phyloP scores from a whole-genome alignment of 92 coral and sea anemone species.

The Palythoa grandis region DNA sequence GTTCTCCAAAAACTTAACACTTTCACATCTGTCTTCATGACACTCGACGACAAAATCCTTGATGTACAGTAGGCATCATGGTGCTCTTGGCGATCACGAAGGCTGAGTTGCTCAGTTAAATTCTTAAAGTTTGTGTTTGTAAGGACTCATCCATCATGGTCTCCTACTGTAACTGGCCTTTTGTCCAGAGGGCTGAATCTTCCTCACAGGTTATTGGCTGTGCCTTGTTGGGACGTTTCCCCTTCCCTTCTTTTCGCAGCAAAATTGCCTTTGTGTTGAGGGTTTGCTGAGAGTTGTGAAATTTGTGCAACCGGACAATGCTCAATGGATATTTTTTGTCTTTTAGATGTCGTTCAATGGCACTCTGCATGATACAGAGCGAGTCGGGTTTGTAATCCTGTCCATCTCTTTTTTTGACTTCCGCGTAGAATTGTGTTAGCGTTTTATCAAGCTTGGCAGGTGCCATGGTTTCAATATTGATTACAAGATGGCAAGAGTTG shows the following conservation, averaged over 20 bases:
- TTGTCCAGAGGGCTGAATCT: background rate
- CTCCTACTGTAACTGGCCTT: conserved; percentile 14
- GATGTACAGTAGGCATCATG: background rate
- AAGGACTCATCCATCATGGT: background rate
- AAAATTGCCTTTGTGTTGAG: too few relatives aligned
- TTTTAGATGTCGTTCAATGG: conserved; percentile 41
- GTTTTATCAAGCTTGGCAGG: too few relatives aligned
- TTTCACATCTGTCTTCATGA: conserved; percentile 13
- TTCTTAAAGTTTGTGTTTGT: too few relatives aligned
- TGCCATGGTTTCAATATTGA: too few relatives aligned
- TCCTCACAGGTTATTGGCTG: conserved; percentile 3
- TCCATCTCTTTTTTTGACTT: conserved; percentile 50
- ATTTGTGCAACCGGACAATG: conserved; percentile 36
- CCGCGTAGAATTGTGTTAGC: conserved; percentile 48
- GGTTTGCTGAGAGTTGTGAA: conserved; percentile 22
- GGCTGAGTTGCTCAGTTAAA: too few relatives aligned
- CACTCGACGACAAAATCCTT: background rate
- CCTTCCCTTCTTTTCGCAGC: too few relatives aligned
- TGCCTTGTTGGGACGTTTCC: too few relatives aligned
- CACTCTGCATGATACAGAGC: conserved; percentile 52
- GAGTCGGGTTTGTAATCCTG: conserved; percentile 55
- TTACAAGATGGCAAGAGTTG: too few relatives aligned
- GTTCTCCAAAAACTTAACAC: conserved; percentile 14
- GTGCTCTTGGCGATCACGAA: too few relatives aligned
- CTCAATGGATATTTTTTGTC: conserved; percentile 42